These are phyloP conservation scores for Spinibarbus caldwelli DNA, from an alignment of 2,797 vertebrate species.

Conservation along the genomic window DNA sequence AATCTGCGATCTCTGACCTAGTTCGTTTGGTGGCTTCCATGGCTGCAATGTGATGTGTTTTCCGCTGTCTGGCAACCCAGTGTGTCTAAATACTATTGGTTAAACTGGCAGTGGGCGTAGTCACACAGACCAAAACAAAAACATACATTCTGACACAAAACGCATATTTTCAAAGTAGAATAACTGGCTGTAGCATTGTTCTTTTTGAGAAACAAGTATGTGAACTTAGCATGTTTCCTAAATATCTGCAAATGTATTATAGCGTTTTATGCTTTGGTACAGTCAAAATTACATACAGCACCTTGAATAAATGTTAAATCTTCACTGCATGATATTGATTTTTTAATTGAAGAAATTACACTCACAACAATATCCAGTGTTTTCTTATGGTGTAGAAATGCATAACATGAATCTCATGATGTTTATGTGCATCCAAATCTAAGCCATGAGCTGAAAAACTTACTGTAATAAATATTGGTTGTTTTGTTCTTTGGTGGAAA, in stretches of 20 bases:
- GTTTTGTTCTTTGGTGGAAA: not conserved
- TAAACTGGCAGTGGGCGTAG: too few relatives aligned
- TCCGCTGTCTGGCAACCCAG: too few relatives aligned
- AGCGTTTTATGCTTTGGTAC: not conserved
- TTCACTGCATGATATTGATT: not conserved
- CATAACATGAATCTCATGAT: not conserved
- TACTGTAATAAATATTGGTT: not conserved
- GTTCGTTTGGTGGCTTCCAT: too few relatives aligned
- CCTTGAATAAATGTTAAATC: not conserved
- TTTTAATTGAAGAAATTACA: not conserved
- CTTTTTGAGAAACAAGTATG: too few relatives aligned
- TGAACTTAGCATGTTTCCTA: not conserved
- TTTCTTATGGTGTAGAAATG: not conserved
- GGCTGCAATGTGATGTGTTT: too few relatives aligned
- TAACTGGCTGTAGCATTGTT: too few relatives aligned
- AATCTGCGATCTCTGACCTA: too few relatives aligned
- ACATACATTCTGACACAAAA: too few relatives aligned
- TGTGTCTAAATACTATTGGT: too few relatives aligned
- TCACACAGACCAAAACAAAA: too few relatives aligned
- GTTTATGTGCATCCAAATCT: not conserved
- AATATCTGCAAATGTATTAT: not conserved
- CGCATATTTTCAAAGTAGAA: too few relatives aligned
- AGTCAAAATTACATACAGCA: not conserved
- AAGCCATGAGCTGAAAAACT: not conserved
- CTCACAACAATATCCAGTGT: not conserved